Base-by-base conservation (phyloP, 2,113 vertebrate species). In the Thymallus thymallus region DNA sequence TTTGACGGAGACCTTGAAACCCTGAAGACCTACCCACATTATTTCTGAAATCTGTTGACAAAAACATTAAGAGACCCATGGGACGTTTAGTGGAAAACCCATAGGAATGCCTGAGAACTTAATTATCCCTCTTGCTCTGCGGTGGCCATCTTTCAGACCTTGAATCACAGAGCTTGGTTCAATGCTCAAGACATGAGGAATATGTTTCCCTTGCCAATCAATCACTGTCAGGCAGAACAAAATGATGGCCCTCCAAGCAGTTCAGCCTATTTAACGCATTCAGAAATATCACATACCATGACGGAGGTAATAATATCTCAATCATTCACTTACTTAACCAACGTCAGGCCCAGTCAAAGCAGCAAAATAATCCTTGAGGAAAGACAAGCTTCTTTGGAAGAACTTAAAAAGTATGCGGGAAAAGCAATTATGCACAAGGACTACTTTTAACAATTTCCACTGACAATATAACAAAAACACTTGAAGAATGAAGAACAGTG, bases 101-200 rank as follows among this genome's bases (percentile, higher is more conserved):
- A 45, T 56, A 68, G 45, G 24, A 78, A 82, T 72, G 73, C 68
- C 30, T 55, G 24, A 58, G 76, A 72, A 41, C 46, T 69, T n/a
- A 78, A 87, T 79, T 81, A 80, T 30, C 78, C 29, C 18, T 64
- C 56, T 74, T 32, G 69, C 71, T 82, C 72, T 77, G 63, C 29
- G 51, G 20, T 65, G 71, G 48, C 41, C 29, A 68, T 66, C 46
- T 55, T 51, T 20, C 35, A 41, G 9, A 41, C 35, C 35, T 41
- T 29, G 14, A 71, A 56, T 62, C 51, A 64, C 14, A 64, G 66
- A 6, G 30, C 56, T 67, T 66, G 71, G 69, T 41, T 41, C 35
- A 41, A 41, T 3, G 35, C 35, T 41, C 9, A 41, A 41, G 35
- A 41, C 35, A 41, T 41, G 9, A 41, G 35, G 9, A 78, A 23